These are phyloP conservation scores for Rhizomys pruinosus DNA, from an alignment of 2,113 vertebrate genomes.

Conservation along the genomic window DNA sequence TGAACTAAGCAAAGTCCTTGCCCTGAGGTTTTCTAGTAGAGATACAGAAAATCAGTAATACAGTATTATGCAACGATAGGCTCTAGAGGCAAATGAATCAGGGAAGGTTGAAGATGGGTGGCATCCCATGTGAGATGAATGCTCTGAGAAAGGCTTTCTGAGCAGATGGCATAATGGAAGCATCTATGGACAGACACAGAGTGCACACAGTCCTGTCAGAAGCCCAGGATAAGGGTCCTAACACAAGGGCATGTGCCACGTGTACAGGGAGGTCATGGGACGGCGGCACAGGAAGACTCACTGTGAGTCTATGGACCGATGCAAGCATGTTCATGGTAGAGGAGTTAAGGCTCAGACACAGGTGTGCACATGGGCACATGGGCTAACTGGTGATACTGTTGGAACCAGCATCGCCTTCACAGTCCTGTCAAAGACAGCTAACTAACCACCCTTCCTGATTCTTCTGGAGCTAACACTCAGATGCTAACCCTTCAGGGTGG, in stretches of 20 bases:
- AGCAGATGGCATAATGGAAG: background rate
- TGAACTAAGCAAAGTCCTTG: background rate
- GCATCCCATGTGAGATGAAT: background rate
- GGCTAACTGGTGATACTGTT: accelerated
- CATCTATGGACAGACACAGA: too few relatives aligned
- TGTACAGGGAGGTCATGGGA: too few relatives aligned
- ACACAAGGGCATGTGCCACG: accelerated
- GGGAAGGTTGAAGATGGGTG: background rate
- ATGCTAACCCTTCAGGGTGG: background rate
- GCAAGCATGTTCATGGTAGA: accelerated
- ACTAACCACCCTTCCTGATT: too few relatives aligned
- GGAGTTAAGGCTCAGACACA: background rate
- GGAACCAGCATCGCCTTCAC: accelerated
- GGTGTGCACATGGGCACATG: background rate
- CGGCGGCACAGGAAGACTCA: background rate
- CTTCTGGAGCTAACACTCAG: background rate
- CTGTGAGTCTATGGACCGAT: background rate
- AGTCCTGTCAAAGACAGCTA: background rate
- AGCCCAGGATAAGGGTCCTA: background rate
- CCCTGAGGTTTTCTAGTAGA: background rate
- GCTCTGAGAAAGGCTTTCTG: background rate
- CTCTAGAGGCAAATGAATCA: background rate
- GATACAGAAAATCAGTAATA: background rate
- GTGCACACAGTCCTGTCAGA: background rate
- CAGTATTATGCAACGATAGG: background rate